Conservation (phyloP, 2,888 invertebrate genomes). For the Oligia strigilis region DNA sequence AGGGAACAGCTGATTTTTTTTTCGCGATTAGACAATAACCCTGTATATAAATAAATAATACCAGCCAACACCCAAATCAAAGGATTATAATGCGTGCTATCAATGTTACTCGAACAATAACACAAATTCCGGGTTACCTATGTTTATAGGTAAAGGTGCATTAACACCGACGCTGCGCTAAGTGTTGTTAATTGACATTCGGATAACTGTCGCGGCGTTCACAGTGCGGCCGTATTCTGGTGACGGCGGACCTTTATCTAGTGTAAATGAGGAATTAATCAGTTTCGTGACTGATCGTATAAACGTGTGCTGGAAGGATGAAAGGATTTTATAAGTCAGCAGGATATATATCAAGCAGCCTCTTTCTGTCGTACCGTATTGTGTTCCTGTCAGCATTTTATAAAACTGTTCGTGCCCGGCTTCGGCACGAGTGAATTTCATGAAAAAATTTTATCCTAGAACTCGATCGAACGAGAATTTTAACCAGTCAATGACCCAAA, state of each 20-base stretch:
- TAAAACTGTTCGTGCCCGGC: too few relatives aligned
- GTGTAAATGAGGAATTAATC: not conserved
- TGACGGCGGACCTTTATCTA: constrained; percentile 23
- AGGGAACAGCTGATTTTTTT: too few relatives aligned
- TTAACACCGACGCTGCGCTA: constrained; percentile 54
- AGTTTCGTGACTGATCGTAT: not conserved
- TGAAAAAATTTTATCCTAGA: too few relatives aligned
- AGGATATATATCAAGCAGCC: not conserved
- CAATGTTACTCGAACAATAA: not conserved
- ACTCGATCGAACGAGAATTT: too few relatives aligned
- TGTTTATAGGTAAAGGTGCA: constrained; percentile 46
- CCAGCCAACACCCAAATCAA: not conserved
- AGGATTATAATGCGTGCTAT: not conserved
- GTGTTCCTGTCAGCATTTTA: not conserved
- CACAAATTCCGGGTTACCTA: not conserved
- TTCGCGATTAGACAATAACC: too few relatives aligned
- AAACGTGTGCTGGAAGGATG: too few relatives aligned
- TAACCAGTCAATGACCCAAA: too few relatives aligned
- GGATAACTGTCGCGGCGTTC: constrained; percentile 68
- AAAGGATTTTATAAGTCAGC: not conserved
- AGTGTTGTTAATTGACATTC: constrained; percentile 72
- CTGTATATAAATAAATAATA: too few relatives aligned
- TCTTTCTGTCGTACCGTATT: not conserved
- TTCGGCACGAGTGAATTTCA: too few relatives aligned
- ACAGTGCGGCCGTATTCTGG: constrained; percentile 54